Evolutionary conservation across 2,888 invertebrate genomes (phyloP), one percentile per base, ranked within the genome.

Genomic region (Lepetodrilus schrolli): DNA sequence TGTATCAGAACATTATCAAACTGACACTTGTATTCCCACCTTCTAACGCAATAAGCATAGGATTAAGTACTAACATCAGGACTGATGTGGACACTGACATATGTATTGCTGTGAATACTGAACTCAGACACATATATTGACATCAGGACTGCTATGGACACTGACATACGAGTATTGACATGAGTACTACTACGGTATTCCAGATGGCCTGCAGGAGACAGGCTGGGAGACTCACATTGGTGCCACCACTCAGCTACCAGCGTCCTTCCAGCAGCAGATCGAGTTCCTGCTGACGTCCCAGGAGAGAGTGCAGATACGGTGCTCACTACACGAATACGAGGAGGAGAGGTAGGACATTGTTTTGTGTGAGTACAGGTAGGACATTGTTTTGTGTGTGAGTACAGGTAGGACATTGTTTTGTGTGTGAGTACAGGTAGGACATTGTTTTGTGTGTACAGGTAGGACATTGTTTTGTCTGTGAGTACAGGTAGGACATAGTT

Each of bases 281-380:
- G 87, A 89, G 43, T 88, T 86, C 78, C 81, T 90, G 21, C 81
- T 90, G n/a, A 90, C 90, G 4, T 85, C 87, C 13, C 78, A 78
- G 38, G 90, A 90, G 69, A 76, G 88, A 21, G 78, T 81, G 36
- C 84, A 84, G 71, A 83, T 90, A 50, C 88, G 88, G 74, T 82
- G 83, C 72, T 84, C 86, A 10, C 80, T 90, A 7, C 83, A 86
- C 71, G 76, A 83, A 2, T 90, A 90, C 68, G 80, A 84, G 3
- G 84, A 86, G 71, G 84, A 86, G 78, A 86, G 87, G 88, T 88
- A 75, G 36, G 69, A 26, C 26, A 70, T 10, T n/a, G n/a, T n/a
- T n/a, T n/a, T n/a, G n/a, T n/a, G 8, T 37, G 38, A 10, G 7
- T 13, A 37, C 13, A 13, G 7, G 38, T 37, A 37, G 7, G 38